A percentile compares a stretch with the other conserved stretches of the same genome.
phyloP scores from a whole-genome alignment of 2,113 vertebrate genomes.

The Panurus biarmicus region DNA sequence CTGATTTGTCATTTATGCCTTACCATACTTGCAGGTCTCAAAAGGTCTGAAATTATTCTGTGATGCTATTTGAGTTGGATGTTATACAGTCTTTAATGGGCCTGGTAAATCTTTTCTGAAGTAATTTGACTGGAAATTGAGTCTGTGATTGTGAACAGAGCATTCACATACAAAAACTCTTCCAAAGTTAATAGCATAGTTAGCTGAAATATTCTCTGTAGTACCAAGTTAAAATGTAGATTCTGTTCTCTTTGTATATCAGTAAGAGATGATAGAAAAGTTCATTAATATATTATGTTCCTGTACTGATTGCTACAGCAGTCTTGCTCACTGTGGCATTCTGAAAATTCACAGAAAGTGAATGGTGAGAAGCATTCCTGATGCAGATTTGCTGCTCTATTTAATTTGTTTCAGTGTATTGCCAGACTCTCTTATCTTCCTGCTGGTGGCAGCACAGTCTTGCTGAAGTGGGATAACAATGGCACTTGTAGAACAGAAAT shows the following conservation, averaged over 20 bases:
- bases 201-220: neutral
- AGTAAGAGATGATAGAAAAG: neutral
- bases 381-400: neutral
- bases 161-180: constrained; percentile 1
- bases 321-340: neutral
- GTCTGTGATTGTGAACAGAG: constrained; percentile 10
- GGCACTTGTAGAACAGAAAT: neutral
- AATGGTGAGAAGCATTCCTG: neutral
- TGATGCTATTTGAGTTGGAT: constrained; percentile 24
- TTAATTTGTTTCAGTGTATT: neutral
- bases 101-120: constrained; percentile 4
- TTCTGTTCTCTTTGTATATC: neutral
- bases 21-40: neutral
- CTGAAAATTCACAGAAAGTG: neutral
- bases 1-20: neutral
- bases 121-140: constrained; percentile 49
- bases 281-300: constrained; percentile 13
- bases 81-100: constrained; percentile 26
- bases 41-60: constrained; percentile 18
- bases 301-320: neutral
- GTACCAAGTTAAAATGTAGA: constrained; percentile 2
- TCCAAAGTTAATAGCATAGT: neutral
- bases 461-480: neutral
- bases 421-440: constrained; percentile 9
- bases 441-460: constrained; percentile 61